Percentiles rank a stretch among this genome's conserved stretches.
Conservation (phyloP, 2,113 vertebrate genomes). For the Xiphorhynchus elegans region DNA sequence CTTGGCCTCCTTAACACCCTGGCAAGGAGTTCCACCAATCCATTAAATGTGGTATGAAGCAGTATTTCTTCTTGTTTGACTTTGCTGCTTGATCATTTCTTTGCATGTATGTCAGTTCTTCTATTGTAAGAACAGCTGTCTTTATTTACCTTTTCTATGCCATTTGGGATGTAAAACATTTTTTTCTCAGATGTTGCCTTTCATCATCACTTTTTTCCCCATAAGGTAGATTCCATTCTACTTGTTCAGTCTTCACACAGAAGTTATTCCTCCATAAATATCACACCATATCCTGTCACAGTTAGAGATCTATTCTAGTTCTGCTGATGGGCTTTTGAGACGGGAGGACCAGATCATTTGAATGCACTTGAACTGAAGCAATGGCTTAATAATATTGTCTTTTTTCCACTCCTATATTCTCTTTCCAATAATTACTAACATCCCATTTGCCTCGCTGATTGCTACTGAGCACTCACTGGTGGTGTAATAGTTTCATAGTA, state of each 20-base stretch:
- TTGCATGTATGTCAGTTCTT: not conserved
- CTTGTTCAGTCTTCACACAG: not conserved
- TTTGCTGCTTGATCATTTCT: slow-evolving; percentile 28
- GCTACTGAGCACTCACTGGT: not conserved
- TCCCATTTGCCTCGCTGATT: not conserved
- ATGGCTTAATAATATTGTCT: not conserved
- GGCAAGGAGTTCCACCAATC: slow-evolving; percentile 23
- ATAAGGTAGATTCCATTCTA: slow-evolving; percentile 18
- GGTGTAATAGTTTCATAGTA: not conserved
- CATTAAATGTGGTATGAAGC: slow-evolving; percentile 53
- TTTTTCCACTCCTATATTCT: not conserved
- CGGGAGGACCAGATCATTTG: not conserved
- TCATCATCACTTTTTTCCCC: slow-evolving; percentile 5
- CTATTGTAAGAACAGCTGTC: slow-evolving; percentile 46
- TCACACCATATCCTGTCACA: not conserved
- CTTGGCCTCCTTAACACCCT: not conserved
- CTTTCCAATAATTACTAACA: not conserved
- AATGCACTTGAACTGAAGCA: not conserved
- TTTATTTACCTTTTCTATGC: slow-evolving; percentile 54
- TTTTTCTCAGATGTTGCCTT: slow-evolving; percentile 55
- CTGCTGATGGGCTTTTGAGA: not conserved
- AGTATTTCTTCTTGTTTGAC: slow-evolving; percentile 22
- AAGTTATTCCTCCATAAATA: slow-evolving; percentile 6
- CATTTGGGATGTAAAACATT: slow-evolving; percentile 7
- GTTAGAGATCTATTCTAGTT: not conserved